phyloP scores from a whole-genome alignment of 2,113 vertebrate genomes.

The Quiscalus mexicanus region DNA sequence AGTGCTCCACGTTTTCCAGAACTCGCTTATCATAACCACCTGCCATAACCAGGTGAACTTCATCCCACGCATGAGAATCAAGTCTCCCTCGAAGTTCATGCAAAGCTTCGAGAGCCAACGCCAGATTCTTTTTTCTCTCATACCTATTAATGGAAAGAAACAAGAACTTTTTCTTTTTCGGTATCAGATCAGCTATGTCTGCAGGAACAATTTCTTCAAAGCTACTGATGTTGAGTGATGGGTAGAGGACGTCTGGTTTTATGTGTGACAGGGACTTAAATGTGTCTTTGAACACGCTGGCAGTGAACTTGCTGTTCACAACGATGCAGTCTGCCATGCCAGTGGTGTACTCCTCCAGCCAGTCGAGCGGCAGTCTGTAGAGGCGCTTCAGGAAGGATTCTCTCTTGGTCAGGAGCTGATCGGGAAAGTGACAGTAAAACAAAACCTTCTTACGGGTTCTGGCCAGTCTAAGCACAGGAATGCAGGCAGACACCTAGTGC shows the following conservation, averaged over 20 bases:
- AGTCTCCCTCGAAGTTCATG: conserved; percentile 76
- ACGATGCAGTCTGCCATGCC: conserved; percentile 95
- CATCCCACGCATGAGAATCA: conserved; percentile 72
- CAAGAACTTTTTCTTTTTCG: conserved; percentile 77
- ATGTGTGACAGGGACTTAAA: conserved; percentile 83
- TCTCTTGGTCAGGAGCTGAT: conserved; percentile 89
- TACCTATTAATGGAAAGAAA: conserved; percentile 98
- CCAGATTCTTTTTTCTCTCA: conserved; percentile 94
- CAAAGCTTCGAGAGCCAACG: conserved; percentile 84
- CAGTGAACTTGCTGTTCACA: conserved; percentile 95
- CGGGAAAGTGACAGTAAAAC: conserved; percentile 98
- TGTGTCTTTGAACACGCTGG: conserved; percentile 86
- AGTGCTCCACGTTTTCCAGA: conserved; percentile 90
- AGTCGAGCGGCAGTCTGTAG: conserved; percentile 90
- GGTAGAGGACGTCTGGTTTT: conserved; percentile 89
- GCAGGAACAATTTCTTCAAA: conserved; percentile 80
- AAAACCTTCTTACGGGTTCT: conserved; percentile 89
- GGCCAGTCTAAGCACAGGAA: conserved; percentile 88
- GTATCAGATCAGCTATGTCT: conserved; percentile 79
- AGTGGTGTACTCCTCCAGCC: conserved; percentile 92
- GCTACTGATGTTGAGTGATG: conserved; percentile 85
- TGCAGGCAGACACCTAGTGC: conserved; percentile 91
- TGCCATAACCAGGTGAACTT: conserved; percentile 89
- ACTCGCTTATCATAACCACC: conserved; percentile 94
- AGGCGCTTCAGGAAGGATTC: conserved; percentile 83